Percentiles rank a stretch among this genome's conserved stretches.
phyloP scores from a whole-genome alignment of 2,113 vertebrate genomes.

The Myotis lucifugus region DNA sequence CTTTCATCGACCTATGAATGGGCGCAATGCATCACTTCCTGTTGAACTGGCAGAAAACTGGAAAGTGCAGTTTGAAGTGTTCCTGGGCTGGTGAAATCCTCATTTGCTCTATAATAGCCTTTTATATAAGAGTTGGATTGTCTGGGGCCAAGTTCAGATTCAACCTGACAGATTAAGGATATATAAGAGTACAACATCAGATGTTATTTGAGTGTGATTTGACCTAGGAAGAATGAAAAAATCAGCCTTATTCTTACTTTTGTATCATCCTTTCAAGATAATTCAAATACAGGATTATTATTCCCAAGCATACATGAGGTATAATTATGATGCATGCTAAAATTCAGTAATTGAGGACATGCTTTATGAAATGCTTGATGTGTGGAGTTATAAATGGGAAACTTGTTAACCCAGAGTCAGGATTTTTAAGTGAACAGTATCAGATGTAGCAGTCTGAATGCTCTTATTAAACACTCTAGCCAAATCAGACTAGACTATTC shows the following conservation, averaged over 20 bases:
- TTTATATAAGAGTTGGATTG: background rate
- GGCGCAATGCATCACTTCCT: slow-evolving; percentile 55
- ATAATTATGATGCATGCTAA: slow-evolving; percentile 43
- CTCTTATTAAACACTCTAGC: background rate
- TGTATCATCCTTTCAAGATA: slow-evolving; percentile 50
- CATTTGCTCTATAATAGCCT: background rate
- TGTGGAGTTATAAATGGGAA: slow-evolving; percentile 17
- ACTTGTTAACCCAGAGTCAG: background rate
- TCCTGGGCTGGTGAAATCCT: background rate
- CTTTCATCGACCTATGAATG: slow-evolving; percentile 29
- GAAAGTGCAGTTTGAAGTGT: slow-evolving; percentile 48
- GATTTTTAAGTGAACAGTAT: background rate
- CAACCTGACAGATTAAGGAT: slow-evolving; percentile 45
- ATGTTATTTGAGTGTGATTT: slow-evolving; percentile 31
- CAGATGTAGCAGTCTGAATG: background rate
- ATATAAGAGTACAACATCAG: background rate
- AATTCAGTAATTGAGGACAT: slow-evolving; percentile 24
- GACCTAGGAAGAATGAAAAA: slow-evolving; percentile 19
- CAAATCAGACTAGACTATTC: background rate
- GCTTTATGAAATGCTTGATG: slow-evolving; percentile 49
- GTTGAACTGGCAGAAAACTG: background rate
- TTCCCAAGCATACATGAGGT: slow-evolving; percentile 38
- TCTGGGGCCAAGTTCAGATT: slow-evolving; percentile 29
- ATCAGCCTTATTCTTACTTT: slow-evolving; percentile 42
- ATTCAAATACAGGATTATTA: slow-evolving; percentile 42